Evolutionary conservation across 2,113 vertebrate genomes (phyloP).

Genomic region (Pachycephala philippinensis): DNA sequence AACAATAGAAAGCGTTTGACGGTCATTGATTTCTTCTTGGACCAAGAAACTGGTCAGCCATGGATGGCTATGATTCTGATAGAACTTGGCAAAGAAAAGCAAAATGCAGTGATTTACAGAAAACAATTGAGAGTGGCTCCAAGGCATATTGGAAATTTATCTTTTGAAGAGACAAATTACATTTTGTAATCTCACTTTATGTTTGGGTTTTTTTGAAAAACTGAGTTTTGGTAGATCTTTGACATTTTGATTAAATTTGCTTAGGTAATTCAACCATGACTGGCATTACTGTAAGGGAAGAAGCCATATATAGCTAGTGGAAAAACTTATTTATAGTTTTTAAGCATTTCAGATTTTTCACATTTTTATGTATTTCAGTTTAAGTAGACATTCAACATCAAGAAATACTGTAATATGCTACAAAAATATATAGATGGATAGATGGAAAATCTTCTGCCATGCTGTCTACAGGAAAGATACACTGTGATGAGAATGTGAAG

Average conservation of each 20-base stretch:
- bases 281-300: background rate
- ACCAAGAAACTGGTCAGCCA: background rate
- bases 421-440: background rate
- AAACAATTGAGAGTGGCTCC: background rate
- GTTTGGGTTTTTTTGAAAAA: background rate
- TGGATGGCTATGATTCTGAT: background rate
- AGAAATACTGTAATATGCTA: background rate
- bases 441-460: background rate
- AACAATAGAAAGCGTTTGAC: background rate
- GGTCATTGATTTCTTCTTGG: constrained; percentile 15
- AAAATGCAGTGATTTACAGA: background rate
- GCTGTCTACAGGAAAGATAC: background rate
- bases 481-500: background rate
- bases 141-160: background rate
- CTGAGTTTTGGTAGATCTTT: background rate
- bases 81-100: constrained; percentile 6
- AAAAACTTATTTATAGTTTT: background rate
- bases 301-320: background rate
- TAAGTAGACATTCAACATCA: background rate
- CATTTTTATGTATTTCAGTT: background rate
- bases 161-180: background rate
- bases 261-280: background rate
- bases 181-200: background rate
- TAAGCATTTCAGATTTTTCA: background rate
- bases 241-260: constrained; percentile 13